Evolutionary conservation across 2,113 vertebrate species (phyloP).

Genomic region (Paramormyrops kingsleyae): DNA sequence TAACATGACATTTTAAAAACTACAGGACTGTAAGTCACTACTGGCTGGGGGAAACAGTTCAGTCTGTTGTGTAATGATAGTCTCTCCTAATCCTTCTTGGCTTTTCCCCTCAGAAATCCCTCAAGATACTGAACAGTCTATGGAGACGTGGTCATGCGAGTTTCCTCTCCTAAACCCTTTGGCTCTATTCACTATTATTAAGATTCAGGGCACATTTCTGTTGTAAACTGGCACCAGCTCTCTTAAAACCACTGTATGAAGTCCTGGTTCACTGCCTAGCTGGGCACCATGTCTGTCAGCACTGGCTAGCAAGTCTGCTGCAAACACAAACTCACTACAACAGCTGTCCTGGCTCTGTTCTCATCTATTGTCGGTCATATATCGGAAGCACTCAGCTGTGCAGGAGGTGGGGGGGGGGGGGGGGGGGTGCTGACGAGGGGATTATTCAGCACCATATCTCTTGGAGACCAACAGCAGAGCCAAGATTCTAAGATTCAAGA

Average conservation of each 20-base stretch:
- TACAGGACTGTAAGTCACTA: neutral
- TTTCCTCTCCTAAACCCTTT: constrained; percentile 24
- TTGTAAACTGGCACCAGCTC: constrained; percentile 1
- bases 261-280: neutral
- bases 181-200: constrained; percentile 20
- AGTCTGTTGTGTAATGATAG: neutral
- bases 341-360: neutral
- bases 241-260: constrained; percentile 24
- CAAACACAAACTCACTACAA: neutral
- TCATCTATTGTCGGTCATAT: neutral
- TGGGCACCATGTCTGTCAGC: neutral
- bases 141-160: neutral
- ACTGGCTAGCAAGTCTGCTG: neutral
- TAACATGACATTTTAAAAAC: neutral
- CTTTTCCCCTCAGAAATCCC: neutral
- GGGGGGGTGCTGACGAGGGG: neutral
- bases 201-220: constrained; percentile 23
- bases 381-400: neutral
- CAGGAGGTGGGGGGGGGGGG: neutral
- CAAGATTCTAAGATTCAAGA: neutral
- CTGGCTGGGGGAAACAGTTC: neutral
- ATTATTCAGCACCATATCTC: neutral
- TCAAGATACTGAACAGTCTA: neutral
- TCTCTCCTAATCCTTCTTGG: neutral
- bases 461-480: neutral